phyloP scores from a whole-genome alignment of 2,797 vertebrate species.

The Gephyroberyx darwinii region DNA sequence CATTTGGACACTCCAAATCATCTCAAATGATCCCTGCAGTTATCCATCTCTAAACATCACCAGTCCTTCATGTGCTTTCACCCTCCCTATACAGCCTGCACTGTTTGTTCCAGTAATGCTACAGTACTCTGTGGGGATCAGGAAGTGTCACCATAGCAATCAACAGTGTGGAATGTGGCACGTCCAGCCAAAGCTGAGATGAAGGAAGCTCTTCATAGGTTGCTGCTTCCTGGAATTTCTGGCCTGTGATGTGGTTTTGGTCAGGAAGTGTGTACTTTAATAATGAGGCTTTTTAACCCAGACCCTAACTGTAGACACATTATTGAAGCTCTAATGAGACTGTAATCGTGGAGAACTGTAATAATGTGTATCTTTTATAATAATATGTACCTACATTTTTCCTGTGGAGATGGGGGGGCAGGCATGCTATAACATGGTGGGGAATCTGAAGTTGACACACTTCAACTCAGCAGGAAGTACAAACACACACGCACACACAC shows the following conservation, averaged over 20 bases:
- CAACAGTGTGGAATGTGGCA: slow-evolving; percentile 6
- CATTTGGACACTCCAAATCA: slow-evolving; percentile 22
- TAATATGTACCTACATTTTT: not conserved
- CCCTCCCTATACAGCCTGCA: slow-evolving; percentile 16
- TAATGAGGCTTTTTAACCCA: slow-evolving; percentile 31
- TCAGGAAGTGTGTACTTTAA: not conserved
- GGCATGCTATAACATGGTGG: not conserved
- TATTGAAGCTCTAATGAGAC: slow-evolving; percentile 16
- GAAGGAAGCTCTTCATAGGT: slow-evolving; percentile 27
- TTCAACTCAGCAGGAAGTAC: slow-evolving; percentile 7
- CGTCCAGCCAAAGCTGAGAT: slow-evolving; percentile 29
- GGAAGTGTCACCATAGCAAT: slow-evolving; percentile 39
- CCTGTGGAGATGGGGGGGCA: not conserved
- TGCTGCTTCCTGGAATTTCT: slow-evolving; percentile 24
- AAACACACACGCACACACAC: not conserved
- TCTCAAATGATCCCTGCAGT: slow-evolving; percentile 26
- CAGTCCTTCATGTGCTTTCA: slow-evolving; percentile 12
- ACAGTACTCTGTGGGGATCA: slow-evolving; percentile 29
- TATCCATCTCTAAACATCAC: slow-evolving; percentile 31
- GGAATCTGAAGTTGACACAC: slow-evolving; percentile 2
- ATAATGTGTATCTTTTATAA: not conserved
- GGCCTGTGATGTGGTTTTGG: not conserved
- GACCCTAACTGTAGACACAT: slow-evolving; percentile 16
- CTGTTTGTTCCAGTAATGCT: slow-evolving; percentile 46
- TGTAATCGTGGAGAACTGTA: slow-evolving; percentile 9